Evolutionary conservation across 2,113 vertebrate species (phyloP).

Genomic region (Gila orcuttii): DNA sequence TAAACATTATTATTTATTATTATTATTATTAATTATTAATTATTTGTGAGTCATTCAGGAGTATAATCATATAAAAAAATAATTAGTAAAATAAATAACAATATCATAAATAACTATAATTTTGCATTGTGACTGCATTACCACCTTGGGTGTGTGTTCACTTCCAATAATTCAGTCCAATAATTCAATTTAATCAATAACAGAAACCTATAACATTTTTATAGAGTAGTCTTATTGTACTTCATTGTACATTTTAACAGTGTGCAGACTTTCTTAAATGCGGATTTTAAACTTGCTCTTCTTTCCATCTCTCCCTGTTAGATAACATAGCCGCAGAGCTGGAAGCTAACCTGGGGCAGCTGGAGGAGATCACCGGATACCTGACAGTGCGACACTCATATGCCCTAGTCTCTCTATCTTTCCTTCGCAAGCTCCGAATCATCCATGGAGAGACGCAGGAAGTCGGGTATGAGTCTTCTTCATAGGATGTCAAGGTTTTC

Average conservation of each 20-base stretch:
- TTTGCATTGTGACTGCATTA: neutral
- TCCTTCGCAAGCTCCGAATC: conserved; percentile 88
- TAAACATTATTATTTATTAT: neutral
- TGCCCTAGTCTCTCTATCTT: conserved; percentile 93
- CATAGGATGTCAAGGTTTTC: neutral
- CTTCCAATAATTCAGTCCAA: neutral
- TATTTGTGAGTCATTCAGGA: neutral
- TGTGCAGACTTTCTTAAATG: neutral
- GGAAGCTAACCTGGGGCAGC: conserved; percentile 92
- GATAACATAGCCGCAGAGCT: conserved; percentile 95
- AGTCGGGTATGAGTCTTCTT: conserved; percentile 78
- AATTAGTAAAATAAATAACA: neutral
- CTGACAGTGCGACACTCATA: conserved; percentile 93
- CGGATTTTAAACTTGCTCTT: neutral
- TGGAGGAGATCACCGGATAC: conserved; percentile 93
- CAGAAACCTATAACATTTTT: neutral
- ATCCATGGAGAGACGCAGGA: conserved; percentile 88
- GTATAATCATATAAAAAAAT: neutral
- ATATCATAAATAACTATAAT: neutral
- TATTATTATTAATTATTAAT: neutral
- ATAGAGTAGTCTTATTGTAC: too few relatives aligned
- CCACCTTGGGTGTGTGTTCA: neutral
- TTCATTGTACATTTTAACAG: neutral
- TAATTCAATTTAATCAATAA: neutral
- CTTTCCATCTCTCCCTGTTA: conserved; percentile 55